Evolutionary conservation across 2,888 invertebrate species (phyloP).

Genomic region (Arenicola marina): DNA sequence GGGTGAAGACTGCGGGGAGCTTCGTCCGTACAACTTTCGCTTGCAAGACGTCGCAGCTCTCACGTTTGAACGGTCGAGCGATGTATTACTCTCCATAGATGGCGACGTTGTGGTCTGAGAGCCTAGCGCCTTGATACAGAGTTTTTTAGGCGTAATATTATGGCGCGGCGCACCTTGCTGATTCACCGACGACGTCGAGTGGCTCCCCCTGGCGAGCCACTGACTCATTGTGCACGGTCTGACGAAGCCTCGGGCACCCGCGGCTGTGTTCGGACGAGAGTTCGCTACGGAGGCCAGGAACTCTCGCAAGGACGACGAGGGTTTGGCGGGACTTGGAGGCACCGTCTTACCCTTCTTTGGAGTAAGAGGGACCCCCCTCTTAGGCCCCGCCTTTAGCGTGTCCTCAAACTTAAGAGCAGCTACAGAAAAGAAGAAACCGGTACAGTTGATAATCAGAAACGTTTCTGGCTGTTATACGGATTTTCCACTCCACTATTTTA

Average conservation of each 20-base stretch:
- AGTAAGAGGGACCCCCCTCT: no score
- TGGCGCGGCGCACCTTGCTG: background rate
- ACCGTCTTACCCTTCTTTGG: background rate
- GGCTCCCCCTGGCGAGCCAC: background rate
- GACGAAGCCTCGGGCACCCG: no score
- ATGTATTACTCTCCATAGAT: background rate
- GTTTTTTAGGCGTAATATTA: background rate
- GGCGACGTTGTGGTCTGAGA: background rate
- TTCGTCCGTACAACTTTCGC: background rate
- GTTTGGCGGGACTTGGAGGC: slow-evolving; percentile 1
- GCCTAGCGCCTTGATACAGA: background rate
- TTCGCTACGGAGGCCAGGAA: background rate
- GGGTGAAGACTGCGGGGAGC: background rate
- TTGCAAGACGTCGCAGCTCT: background rate
- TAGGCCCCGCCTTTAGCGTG: no score
- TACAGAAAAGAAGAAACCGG: no score
- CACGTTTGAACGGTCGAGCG: background rate
- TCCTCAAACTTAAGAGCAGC: no score
- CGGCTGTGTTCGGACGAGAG: no score
- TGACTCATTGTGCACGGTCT: background rate
- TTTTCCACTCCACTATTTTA: no score
- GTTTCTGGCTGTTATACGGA: no score
- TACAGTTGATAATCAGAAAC: no score
- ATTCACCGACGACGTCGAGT: no score
- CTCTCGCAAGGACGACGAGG: background rate